Evolutionary conservation across 1,140 invertebrate genomes (phyloP), one percentile per base, ranked within the genome.

Genomic region (Dermatophagoides farinae): DNA sequence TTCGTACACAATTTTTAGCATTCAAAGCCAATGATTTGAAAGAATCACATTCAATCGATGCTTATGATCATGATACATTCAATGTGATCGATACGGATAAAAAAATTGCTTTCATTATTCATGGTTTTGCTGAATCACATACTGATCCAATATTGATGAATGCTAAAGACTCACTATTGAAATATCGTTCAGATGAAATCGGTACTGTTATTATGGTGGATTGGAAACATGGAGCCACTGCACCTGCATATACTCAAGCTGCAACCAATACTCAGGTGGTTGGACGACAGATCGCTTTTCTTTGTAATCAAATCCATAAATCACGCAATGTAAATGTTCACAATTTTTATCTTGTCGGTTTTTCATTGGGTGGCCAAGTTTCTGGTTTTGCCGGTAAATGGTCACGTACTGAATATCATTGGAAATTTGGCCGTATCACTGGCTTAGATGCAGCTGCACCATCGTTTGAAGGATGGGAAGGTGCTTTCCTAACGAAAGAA

Each of bases 381-480:
- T 60, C 63, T 12, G 65, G 66, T 49, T 68, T 66, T 63, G 67
- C 64, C 10, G 65, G 65, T n/a, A 58, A 66, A 50, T 63, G 40
- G 57, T 76, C 84, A n/a, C 44, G 49, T 20, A 54, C n/a, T 23
- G n/a, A 43, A 9, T 66, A 75, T 1, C 23, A 58, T 1, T 70
- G 74, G 12, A 76, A 79, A 64, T 73, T 88, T 18, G 84, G 84
- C 25, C 75, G 86, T 55, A 88, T 88, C 50, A 86, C 84, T 8
- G 68, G 70, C 66, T 67, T 95, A 65, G 90, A 96, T 73, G 88
- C 90, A 0, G 90, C 90, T 0, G 87, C 87, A 61, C 89, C 89
- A 0, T 82, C 90, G 69, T 95, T 95, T 71, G 82, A 83, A 64
- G 81, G 84, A 62, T 83, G 85, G 0, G 77, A 81, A 6, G 77